These are phyloP conservation scores for Tinamus major DNA, from an alignment of 2,797 vertebrate genomes.

Conservation along the genomic window DNA sequence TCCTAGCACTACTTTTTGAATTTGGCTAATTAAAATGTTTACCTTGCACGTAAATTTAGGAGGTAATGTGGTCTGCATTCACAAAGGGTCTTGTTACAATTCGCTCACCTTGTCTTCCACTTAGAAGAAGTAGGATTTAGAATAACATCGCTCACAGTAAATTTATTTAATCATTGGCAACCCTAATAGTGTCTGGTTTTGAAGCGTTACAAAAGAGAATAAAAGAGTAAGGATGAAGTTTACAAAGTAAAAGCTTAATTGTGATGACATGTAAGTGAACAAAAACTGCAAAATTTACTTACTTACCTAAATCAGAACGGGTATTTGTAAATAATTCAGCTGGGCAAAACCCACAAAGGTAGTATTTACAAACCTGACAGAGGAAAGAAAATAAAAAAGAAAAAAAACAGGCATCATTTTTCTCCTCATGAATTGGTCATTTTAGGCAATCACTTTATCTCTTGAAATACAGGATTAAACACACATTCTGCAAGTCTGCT, in stretches of 20 bases:
- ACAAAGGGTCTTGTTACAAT: not conserved
- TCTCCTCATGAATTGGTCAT: not conserved
- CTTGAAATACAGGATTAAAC: not conserved
- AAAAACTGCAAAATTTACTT: not conserved
- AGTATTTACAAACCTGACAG: constrained; percentile 94
- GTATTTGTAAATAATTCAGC: constrained; percentile 99
- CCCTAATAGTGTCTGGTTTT: not conserved
- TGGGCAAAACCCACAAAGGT: constrained; percentile 97
- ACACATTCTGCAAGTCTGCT: not conserved
- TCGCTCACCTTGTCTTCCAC: not conserved
- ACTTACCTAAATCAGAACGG: constrained; percentile 96
- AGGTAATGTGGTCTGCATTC: not conserved
- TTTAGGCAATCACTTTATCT: not conserved
- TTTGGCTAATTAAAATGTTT: not conserved
- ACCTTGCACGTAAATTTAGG: not conserved
- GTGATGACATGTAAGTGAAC: not conserved
- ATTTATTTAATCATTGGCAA: not conserved
- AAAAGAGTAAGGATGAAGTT: not conserved
- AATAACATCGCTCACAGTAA: not conserved
- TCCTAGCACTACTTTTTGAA: not conserved
- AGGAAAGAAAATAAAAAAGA: constrained; percentile 8
- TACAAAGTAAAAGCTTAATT: not conserved
- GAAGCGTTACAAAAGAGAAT: not conserved
- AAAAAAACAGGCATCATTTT: constrained; percentile 43
- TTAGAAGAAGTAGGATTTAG: not conserved